Conservation (phyloP, 2,888 invertebrate species). For the Dasysyrphus tricinctus region DNA sequence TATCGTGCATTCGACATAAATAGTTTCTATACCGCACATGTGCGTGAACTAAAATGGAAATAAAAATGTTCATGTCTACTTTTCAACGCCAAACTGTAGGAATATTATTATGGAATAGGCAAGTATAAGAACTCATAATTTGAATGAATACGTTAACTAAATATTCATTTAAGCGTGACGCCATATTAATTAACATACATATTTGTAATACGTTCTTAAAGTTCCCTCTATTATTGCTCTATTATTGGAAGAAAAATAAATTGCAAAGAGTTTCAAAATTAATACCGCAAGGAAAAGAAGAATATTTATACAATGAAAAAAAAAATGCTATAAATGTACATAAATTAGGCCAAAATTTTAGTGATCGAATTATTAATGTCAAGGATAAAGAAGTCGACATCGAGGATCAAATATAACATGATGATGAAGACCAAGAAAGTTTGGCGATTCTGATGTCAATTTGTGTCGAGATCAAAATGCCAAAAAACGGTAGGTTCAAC, state of each 20-base stretch:
- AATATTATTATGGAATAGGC: not conserved
- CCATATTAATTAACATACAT: constrained; percentile 22
- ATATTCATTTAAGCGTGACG: constrained; percentile 2
- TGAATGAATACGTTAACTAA: constrained; percentile 30
- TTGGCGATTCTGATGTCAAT: too few species aligned
- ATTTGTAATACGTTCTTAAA: not conserved
- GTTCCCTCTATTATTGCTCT: not conserved
- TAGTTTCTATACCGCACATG: not conserved
- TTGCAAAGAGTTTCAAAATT: too few species aligned
- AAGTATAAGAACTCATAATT: constrained; percentile 6
- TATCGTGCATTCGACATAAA: not conserved
- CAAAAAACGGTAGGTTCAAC: too few species aligned
- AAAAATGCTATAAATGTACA: too few species aligned
- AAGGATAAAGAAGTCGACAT: too few species aligned
- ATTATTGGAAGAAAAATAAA: not conserved
- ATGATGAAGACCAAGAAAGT: too few species aligned
- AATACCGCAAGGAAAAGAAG: too few species aligned
- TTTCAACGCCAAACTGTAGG: not conserved
- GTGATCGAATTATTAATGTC: too few species aligned
- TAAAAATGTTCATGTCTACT: not conserved
- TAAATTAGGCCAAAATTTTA: too few species aligned
- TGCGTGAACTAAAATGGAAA: not conserved
- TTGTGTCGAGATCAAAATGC: too few species aligned
- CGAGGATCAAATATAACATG: too few species aligned
- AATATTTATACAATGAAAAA: too few species aligned